Evolutionary conservation across 2,113 vertebrate genomes (phyloP).

Genomic region (Ranitomeya variabilis): DNA sequence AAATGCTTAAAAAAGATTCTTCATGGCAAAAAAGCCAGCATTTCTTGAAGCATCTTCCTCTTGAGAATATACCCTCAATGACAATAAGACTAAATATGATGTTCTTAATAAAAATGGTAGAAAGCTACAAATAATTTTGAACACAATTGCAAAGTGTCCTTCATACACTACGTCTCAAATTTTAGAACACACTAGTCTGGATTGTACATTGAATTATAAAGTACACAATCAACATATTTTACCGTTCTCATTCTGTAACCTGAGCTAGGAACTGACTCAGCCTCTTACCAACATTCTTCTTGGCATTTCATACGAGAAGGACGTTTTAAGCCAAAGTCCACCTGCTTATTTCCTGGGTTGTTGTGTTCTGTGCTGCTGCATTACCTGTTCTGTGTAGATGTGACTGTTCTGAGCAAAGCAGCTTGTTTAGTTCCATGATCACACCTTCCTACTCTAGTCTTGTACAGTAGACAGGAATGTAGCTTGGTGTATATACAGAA

Average conservation of each 20-base stretch:
- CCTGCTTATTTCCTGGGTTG: conserved; percentile 60
- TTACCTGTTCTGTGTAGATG: conserved; percentile 9
- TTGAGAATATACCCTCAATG: not conserved
- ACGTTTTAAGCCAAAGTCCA: conserved; percentile 3
- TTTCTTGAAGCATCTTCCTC: no score
- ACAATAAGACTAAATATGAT: not conserved
- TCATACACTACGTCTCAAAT: not conserved
- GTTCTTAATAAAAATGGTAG: not conserved
- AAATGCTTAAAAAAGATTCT: no score
- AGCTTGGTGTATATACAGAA: conserved; percentile 1
- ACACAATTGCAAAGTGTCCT: not conserved
- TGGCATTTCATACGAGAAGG: not conserved
- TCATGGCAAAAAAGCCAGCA: no score
- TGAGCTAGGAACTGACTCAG: conserved; percentile 65
- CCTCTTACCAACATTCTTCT: conserved; percentile 57
- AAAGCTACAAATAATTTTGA: not conserved
- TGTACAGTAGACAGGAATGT: not conserved
- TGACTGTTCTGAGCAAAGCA: not conserved
- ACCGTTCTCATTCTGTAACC: conserved; percentile 65
- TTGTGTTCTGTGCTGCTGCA: not conserved
- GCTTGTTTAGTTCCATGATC: conserved; percentile 39
- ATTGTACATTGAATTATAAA: conserved; percentile 24
- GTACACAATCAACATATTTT: conserved; percentile 5
- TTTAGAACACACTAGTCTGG: not conserved
- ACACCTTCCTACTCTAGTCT: not conserved